phyloP scores from a whole-genome alignment of 2,113 vertebrate genomes.

The Cinclus cinclus region DNA sequence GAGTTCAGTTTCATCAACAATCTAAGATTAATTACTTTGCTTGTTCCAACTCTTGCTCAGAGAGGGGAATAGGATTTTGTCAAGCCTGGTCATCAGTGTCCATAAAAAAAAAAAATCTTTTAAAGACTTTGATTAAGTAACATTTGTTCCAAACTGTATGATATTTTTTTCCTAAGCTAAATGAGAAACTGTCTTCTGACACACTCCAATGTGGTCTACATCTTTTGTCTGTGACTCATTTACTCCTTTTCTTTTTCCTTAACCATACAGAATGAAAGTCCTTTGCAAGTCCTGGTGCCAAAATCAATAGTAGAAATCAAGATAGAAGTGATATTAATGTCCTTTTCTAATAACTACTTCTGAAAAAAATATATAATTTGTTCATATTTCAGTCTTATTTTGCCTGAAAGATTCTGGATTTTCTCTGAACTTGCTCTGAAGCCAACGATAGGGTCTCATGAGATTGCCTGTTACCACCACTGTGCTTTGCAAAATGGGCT shows the following conservation, averaged over 20 bases:
- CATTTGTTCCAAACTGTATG: background rate
- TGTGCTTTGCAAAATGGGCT: background rate
- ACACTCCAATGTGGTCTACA: background rate
- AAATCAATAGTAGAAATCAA: background rate
- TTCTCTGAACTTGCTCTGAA: background rate
- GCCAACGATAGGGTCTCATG: background rate
- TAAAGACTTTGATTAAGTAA: background rate
- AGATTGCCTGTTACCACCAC: background rate
- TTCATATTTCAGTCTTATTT: background rate
- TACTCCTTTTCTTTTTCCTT: background rate
- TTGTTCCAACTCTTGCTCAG: background rate
- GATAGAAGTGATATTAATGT: background rate
- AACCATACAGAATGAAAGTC: background rate
- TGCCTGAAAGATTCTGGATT: background rate
- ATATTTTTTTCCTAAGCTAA: background rate
- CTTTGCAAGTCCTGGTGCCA: background rate
- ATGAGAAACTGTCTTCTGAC: background rate
- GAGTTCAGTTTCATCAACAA: background rate
- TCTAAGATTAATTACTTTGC: background rate
- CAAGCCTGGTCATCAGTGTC: background rate
- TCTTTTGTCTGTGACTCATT: background rate
- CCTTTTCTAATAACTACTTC: background rate
- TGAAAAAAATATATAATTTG: background rate
- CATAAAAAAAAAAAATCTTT: background rate
- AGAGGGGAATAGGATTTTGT: background rate